Conservation (phyloP, 2,797 vertebrate genomes). For the Microctenopoma stevenorrisi region DNA sequence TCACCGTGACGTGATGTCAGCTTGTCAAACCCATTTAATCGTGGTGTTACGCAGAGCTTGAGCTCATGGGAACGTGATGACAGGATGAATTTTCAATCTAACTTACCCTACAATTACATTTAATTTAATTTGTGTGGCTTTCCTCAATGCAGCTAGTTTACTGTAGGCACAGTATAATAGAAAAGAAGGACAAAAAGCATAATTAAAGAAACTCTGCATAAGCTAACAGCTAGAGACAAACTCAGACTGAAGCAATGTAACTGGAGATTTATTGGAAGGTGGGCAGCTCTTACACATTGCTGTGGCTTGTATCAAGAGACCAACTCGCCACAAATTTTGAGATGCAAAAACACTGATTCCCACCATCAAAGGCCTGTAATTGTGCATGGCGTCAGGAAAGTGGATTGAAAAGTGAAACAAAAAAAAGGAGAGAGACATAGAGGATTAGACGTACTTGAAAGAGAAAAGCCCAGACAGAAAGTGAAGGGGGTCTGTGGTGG, state of each 20-base stretch:
- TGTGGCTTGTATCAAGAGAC: slow-evolving; percentile 38
- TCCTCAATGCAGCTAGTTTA: slow-evolving; percentile 6
- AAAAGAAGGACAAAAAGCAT: neutral
- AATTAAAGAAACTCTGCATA: slow-evolving; percentile 8
- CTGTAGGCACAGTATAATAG: neutral
- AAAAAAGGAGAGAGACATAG: slow-evolving; percentile 18
- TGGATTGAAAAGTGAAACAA: slow-evolving; percentile 36
- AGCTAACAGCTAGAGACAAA: slow-evolving; percentile 12
- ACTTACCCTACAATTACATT: slow-evolving; percentile 1
- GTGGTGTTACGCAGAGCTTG: neutral
- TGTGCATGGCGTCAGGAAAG: slow-evolving; percentile 56
- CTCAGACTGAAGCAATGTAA: slow-evolving; percentile 8
- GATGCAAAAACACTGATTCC: slow-evolving; percentile 48
- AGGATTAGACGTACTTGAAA: slow-evolving; percentile 21
- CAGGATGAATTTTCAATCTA: slow-evolving; percentile 12
- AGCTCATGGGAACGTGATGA: slow-evolving; percentile 18
- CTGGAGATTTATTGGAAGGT: slow-evolving; percentile 27
- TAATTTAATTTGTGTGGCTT: slow-evolving; percentile 7
- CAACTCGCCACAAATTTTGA: slow-evolving; percentile 20
- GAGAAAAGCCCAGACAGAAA: slow-evolving; percentile 44
- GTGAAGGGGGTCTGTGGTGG: slow-evolving; percentile 56
- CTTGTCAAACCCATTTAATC: slow-evolving; percentile 32
- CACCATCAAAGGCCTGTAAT: slow-evolving; percentile 55
- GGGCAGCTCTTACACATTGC: slow-evolving; percentile 22
- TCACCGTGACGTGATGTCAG: slow-evolving; percentile 52